Evolutionary conservation across 2,113 vertebrate genomes (phyloP).

Genomic region (Sinocyclocheilus rhinocerous): DNA sequence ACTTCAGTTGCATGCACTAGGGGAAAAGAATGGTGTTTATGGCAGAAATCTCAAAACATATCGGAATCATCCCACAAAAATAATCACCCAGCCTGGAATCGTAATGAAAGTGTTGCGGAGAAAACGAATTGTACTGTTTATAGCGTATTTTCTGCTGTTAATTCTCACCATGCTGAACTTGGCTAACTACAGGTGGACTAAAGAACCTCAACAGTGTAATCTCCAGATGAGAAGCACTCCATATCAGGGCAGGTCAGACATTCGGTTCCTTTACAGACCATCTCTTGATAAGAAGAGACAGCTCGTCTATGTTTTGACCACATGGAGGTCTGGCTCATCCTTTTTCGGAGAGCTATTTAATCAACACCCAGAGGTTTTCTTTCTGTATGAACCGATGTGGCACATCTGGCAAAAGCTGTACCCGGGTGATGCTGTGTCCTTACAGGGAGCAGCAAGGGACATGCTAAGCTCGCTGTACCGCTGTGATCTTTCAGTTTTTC

Average conservation of each 20-base stretch:
- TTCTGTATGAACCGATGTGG: conserved; percentile 98
- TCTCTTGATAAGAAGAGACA: conserved; percentile 81
- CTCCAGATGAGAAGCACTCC: conserved; percentile 79
- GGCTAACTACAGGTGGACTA: conserved; percentile 92
- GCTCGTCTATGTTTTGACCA: conserved; percentile 92
- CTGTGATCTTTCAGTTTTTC: conserved; percentile 95
- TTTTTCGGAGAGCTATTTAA: conserved; percentile 99
- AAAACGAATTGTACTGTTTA: conserved; percentile 87
- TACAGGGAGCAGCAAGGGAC: conserved; percentile 95
- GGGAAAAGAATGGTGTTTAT: conserved; percentile 77
- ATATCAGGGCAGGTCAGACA: conserved; percentile 78
- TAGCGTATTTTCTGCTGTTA: conserved; percentile 88
- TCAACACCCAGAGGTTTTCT: conserved; percentile 97
- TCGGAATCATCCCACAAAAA: conserved; percentile 75
- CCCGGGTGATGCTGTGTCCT: conserved; percentile 91
- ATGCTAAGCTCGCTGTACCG: conserved; percentile 95
- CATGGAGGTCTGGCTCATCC: conserved; percentile 96
- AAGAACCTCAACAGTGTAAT: conserved; percentile 88
- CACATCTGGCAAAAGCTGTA: conserved; percentile 99
- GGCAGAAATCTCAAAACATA: conserved; percentile 77
- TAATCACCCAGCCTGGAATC: conserved; percentile 78
- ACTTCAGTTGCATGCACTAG: conserved; percentile 74
- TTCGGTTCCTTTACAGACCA: conserved; percentile 78
- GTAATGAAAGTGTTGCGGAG: conserved; percentile 93
- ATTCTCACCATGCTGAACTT: conserved; percentile 89